Evolutionary conservation across 2,113 vertebrate genomes (phyloP).

Genomic region (Stegostoma tigrinum): DNA sequence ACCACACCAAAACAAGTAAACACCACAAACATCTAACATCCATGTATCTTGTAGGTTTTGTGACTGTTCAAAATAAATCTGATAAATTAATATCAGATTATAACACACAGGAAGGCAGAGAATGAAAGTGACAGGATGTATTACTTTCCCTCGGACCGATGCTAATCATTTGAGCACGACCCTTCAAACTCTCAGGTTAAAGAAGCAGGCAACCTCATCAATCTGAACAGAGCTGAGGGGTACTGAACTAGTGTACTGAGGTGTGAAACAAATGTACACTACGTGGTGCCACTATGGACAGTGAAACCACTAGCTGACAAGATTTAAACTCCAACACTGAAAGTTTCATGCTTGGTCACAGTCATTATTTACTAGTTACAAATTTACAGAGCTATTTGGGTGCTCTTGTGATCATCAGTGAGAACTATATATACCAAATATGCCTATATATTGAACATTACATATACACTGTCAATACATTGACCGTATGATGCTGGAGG

Average conservation of each 20-base stretch:
- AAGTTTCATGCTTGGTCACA: neutral
- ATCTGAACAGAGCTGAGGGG: neutral
- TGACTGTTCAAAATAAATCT: neutral
- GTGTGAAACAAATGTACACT: neutral
- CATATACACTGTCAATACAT: neutral
- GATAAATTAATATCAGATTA: neutral
- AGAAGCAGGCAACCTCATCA: neutral
- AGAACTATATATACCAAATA: neutral
- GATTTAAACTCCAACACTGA: neutral
- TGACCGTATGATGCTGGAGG: neutral
- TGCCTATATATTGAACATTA: neutral
- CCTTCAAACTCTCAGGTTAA: neutral
- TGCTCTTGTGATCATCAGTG: neutral
- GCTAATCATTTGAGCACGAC: neutral
- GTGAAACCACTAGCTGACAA: neutral
- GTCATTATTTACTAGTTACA: neutral
- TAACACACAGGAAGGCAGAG: neutral
- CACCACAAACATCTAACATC: neutral
- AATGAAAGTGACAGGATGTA: neutral
- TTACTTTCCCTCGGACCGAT: neutral
- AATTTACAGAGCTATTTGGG: neutral
- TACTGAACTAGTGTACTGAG: neutral
- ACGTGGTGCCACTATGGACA: neutral
- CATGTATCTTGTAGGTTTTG: neutral
- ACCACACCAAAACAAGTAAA: neutral